These are phyloP conservation scores for Zoroaster sp. DNA, from an alignment of 53 echinoderm and acorn worm genomes.

Conservation along the genomic window DNA sequence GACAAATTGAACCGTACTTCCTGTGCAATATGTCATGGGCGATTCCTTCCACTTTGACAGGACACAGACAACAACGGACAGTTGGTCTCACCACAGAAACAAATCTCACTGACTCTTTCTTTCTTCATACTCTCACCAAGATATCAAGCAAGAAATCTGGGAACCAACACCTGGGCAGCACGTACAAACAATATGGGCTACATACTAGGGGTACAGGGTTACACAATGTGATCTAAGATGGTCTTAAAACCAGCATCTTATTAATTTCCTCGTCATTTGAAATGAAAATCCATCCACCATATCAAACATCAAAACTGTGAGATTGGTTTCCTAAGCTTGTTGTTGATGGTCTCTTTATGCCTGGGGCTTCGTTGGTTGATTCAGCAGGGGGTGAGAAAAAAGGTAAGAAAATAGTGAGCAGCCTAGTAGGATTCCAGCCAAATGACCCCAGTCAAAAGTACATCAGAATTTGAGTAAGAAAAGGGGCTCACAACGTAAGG, in stretches of 20 bases:
- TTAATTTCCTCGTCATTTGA: neutral
- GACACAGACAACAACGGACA: constrained; percentile 6
- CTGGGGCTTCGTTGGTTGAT: constrained; percentile 13
- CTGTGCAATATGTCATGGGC: constrained; percentile 9
- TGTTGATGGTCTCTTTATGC: constrained; percentile 11
- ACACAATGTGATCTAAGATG: neutral
- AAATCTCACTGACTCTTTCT: neutral
- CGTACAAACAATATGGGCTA: neutral
- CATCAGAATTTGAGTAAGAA: constrained; percentile 4
- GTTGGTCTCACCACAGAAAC: neutral
- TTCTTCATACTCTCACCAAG: neutral
- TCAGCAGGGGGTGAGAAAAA: constrained; percentile 45
- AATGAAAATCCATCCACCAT: neutral
- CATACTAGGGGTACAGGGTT: neutral
- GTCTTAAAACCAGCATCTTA: neutral
- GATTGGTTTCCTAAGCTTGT: constrained; percentile 46
- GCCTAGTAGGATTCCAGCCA: constrained; percentile 1
- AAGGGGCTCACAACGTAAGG: neutral
- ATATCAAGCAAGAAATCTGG: neutral
- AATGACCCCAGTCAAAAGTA: constrained; percentile 22
- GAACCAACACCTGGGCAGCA: neutral
- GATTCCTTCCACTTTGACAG: constrained; percentile 37
- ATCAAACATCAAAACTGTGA: neutral
- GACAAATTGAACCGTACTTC: constrained; percentile 19
- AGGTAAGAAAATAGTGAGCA: constrained; percentile 1